A percentile compares a stretch with the other conserved stretches of the same genome.
These are phyloP conservation scores for Clusia tigrina DNA, from an alignment of 2,888 invertebrate genomes.

Conservation along the genomic window DNA sequence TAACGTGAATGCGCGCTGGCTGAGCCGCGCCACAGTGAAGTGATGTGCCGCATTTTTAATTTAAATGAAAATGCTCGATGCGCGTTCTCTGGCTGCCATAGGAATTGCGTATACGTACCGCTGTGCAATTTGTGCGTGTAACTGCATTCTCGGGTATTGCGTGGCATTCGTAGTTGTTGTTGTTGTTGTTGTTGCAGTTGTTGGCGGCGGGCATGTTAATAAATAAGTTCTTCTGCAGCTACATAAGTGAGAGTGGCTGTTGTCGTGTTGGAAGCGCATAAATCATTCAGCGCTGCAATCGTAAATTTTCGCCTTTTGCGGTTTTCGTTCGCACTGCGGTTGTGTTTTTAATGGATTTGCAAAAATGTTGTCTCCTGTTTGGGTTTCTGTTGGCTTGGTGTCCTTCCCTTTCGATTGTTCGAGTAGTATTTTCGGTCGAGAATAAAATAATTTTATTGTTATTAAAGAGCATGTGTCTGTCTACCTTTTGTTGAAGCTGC, in stretches of 20 bases:
- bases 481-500: too few relatives aligned
- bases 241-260: background rate
- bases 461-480: too few relatives aligned
- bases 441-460: too few relatives aligned
- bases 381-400: background rate
- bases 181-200: conserved; percentile 6
- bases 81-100: background rate
- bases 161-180: background rate
- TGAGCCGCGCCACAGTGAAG: background rate
- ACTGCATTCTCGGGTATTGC: background rate
- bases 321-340: conserved; percentile 10
- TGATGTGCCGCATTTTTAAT: conserved; percentile 14
- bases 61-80: conserved; percentile 14
- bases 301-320: conserved; percentile 9
- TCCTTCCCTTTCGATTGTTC: background rate
- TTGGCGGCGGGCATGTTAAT: background rate
- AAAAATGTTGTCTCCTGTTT: background rate
- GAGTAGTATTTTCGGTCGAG: background rate
- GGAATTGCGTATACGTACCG: background rate
- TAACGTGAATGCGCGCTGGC: background rate
- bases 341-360: conserved; percentile 9
- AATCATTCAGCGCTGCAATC: conserved; percentile 7
- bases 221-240: background rate
- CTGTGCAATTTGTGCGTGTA: background rate
- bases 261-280: conserved; percentile 2